phyloP scores from a whole-genome alignment of 2,113 vertebrate genomes.

The Cairina moschata region DNA sequence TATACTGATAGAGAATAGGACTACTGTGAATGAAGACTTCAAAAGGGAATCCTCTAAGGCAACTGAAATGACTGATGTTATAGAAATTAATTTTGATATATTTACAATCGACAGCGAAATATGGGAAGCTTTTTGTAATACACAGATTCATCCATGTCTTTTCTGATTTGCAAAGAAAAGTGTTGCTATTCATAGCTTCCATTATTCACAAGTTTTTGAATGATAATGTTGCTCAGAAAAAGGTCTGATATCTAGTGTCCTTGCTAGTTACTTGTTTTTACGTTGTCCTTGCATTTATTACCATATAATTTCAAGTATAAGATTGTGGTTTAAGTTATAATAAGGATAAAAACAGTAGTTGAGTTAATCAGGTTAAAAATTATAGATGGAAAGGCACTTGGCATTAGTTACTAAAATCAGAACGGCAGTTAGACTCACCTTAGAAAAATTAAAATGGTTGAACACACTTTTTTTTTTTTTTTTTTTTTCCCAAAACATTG shows the following conservation, averaged over 20 bases:
- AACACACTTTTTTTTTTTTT: background rate
- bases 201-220: conserved; percentile 12
- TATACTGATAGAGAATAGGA: background rate
- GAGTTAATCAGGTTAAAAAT: background rate
- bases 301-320: background rate
- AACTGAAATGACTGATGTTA: background rate
- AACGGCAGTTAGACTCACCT: background rate
- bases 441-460: background rate
- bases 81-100: background rate
- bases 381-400: background rate
- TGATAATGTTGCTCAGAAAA: background rate
- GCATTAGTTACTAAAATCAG: background rate
- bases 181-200: background rate
- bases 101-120: background rate
- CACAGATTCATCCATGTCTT: background rate
- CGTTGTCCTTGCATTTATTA: background rate
- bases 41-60: background rate
- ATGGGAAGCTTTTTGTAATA: background rate
- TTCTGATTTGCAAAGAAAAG: background rate
- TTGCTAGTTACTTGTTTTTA: background rate
- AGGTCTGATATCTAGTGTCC: background rate
- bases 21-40: accelerated
- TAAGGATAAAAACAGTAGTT: background rate
- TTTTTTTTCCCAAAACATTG: background rate
- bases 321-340: background rate